Base-by-base conservation (phyloP, 2,797 vertebrate species). In the Anomalospiza imberbis region DNA sequence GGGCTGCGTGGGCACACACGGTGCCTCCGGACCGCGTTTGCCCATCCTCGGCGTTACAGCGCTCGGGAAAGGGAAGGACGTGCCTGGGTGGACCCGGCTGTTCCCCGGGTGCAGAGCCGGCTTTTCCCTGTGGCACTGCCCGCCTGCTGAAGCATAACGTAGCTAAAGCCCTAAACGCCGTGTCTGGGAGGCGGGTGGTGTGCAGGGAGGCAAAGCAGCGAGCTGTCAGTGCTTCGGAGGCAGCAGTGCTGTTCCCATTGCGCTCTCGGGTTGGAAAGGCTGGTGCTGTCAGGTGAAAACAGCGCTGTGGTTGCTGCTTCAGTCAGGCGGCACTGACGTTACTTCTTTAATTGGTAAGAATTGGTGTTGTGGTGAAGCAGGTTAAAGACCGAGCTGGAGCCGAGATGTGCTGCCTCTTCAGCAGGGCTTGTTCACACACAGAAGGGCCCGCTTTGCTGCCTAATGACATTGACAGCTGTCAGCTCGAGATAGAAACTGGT, bases 391-490 rank as follows among this genome's bases (percentile, higher is more conserved):
- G 60, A 36, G 67, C 80, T 25, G 60, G 60, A 74, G 1, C 53
- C 1, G 36, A 63, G 53, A n/a, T 17, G 51, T 21, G 38, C 74
- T n/a, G n/a, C 58, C 20, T 25, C 44, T 24, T 26, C 9, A 11
- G 10, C 22, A 5, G 54, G 68, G 67, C 9, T 58, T 36, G 12
- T 32, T 89, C 14, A 4, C 85, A 5, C 55, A 12, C 78, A 2
- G 3, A 62, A 1, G 66, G 36, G 87, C 73, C 75, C 26, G 1
- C 1, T 53, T 53, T 82, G 66, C 80, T 84, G 92, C 80, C 65
- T 40, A 18, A 9, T 70, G 89, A 29, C 84, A 34, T 44, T 45
- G 93, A 63, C 94, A 91, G 91, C 93, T 96, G 90, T 91, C 90
- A 89, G 84, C 76, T 85, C 60, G 13, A 34, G 71, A 55, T 51